These are phyloP conservation scores for Rapana venosa DNA, from an alignment of 2,888 invertebrate genomes.

Conservation along the genomic window DNA sequence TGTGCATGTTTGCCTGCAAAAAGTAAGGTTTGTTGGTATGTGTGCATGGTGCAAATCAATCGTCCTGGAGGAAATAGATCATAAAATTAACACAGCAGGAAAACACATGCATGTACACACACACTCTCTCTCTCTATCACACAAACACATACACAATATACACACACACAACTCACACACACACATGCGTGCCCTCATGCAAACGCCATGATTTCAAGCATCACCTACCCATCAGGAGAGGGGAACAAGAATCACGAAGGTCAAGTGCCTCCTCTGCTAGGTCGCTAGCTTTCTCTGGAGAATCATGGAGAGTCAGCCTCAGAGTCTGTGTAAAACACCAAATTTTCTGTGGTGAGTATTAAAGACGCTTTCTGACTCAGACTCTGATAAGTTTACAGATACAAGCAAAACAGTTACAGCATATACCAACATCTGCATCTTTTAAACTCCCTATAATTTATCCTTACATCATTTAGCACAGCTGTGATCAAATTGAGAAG, in stretches of 20 bases:
- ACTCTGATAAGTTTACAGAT: no score
- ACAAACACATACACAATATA: background rate
- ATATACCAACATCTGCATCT: no score
- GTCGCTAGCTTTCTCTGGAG: background rate
- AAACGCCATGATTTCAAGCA: background rate
- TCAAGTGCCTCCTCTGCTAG: background rate
- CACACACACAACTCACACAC: conserved; percentile 6
- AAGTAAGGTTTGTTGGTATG: background rate
- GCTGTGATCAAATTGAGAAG: no score
- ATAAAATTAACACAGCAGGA: background rate
- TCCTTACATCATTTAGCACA: no score
- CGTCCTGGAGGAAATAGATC: no score
- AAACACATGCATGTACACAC: background rate
- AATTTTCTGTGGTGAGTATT: background rate
- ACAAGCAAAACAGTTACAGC: no score
- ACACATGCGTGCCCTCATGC: background rate
- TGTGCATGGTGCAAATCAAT: no score
- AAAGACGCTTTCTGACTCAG: background rate
- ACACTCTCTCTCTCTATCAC: no score
- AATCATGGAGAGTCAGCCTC: background rate
- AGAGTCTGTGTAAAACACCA: background rate
- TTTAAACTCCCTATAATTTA: background rate
- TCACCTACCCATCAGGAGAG: background rate
- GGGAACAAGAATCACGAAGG: background rate
- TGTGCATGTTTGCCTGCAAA: background rate